These are phyloP conservation scores for Pelochelys cantorii DNA, from an alignment of 2,797 vertebrate species.

Conservation along the genomic window DNA sequence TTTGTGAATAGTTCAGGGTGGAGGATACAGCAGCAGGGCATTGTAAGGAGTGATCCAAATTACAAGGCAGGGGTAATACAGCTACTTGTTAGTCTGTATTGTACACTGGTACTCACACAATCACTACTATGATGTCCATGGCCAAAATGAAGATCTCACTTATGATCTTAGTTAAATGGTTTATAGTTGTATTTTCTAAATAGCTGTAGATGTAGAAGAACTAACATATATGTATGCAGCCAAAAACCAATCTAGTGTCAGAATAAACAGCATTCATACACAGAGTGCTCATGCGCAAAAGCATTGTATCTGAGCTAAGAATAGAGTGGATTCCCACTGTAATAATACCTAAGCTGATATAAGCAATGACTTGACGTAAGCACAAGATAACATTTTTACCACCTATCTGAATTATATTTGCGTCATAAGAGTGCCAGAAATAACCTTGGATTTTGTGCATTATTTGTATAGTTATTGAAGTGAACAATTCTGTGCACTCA, in stretches of 20 bases:
- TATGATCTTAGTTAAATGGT: background rate
- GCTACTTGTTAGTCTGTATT: background rate
- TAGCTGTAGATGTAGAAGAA: slow-evolving; percentile 19
- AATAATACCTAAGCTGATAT: background rate
- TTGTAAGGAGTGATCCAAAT: background rate
- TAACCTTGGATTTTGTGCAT: background rate
- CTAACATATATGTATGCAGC: background rate
- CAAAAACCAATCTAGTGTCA: background rate
- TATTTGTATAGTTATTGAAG: background rate
- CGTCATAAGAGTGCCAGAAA: background rate
- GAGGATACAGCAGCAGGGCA: background rate
- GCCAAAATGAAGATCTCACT: slow-evolving; percentile 15
- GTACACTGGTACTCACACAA: background rate
- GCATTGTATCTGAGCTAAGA: slow-evolving; percentile 18
- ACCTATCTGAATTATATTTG: background rate
- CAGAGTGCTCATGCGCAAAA: background rate
- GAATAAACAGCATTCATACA: slow-evolving; percentile 49
- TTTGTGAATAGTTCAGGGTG: background rate
- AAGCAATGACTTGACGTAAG: background rate
- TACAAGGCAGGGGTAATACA: background rate
- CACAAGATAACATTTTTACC: background rate
- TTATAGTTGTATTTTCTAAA: slow-evolving; percentile 30
- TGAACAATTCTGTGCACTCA: background rate
- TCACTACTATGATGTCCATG: slow-evolving; percentile 13
- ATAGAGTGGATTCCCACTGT: background rate